Base-by-base conservation (phyloP, 2,888 invertebrate species). In the Ormyrus labotus region DNA sequence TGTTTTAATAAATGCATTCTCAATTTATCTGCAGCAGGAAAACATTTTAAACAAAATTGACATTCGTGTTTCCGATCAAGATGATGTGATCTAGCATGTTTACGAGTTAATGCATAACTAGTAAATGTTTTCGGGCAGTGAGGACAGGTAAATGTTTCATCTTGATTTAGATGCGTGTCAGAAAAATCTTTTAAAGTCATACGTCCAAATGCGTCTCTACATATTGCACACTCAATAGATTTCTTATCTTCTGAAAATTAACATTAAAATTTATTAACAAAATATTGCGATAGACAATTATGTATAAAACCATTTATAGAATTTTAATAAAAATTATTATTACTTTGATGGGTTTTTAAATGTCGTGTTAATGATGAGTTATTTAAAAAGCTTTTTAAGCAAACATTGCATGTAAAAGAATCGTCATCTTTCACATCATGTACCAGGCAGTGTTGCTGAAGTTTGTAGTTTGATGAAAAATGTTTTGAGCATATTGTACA, bases 71-170 rank as follows among this genome's bases (percentile, higher is more conserved):
- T 93, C 50, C 93, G 92, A 78, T 94, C 94, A 73, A 94, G 94
- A 90, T 96, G 96, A 88, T 95, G 95, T 8, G 94, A 93, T 83
- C 94, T 92, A 83, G 96, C 94, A 88, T 96, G 96, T 87, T 95
- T 96, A 53, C 95, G 92, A 78, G 95, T 93, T 57, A 93, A 92
- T 76, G 93, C 93, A 89, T 95, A 96, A 85, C 94, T 94, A 47
- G 92, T 92, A 89, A 95, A 96, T 81, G 92, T 87, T 83, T 90
- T 85, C 74, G 88, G 89, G 91, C 96, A 96, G 87, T 94, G 92
- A 1, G 95, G 94, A 89, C 96, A 96, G 9, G 92, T 92, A 87
- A 93, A 96, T 34, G 92, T 90, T 47, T 95, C 95, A 86, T 94
- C 93, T 61, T 92, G 91, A 78, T 92, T 92, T 48, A 89, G 87